phyloP scores from a whole-genome alignment of 2,797 vertebrate species.

The Typhlichthys eigenmanni region DNA sequence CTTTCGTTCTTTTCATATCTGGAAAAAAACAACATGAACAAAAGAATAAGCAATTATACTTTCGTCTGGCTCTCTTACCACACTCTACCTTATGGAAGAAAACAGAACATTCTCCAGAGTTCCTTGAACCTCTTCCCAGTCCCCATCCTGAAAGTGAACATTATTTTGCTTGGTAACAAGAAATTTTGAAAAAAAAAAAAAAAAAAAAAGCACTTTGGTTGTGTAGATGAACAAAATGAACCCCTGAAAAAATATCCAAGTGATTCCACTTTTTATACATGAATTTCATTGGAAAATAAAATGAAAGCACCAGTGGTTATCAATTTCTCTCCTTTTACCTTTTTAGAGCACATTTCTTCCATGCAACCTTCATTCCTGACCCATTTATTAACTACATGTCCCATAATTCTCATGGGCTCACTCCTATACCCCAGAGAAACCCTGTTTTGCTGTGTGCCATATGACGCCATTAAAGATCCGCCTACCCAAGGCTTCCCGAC shows the following conservation, averaged over 20 bases:
- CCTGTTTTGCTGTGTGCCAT: slow-evolving; percentile 63
- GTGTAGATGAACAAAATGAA: slow-evolving; percentile 74
- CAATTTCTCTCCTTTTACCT: slow-evolving; percentile 51
- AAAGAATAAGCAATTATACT: slow-evolving; percentile 51
- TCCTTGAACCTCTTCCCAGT: slow-evolving; percentile 70
- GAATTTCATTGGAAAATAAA: slow-evolving; percentile 83
- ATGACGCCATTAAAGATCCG: slow-evolving; percentile 78
- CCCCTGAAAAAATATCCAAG: slow-evolving; percentile 21
- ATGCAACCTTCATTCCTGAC: slow-evolving; percentile 38
- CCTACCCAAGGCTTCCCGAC: slow-evolving; percentile 77
- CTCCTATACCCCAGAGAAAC: slow-evolving; percentile 15
- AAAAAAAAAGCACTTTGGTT: slow-evolving; percentile 77
- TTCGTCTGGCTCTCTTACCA: slow-evolving; percentile 63
- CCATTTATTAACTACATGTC: slow-evolving; percentile 23
- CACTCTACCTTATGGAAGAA: slow-evolving; percentile 63
- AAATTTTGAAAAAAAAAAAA: slow-evolving; percentile 35
- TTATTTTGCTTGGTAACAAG: slow-evolving; percentile 69
- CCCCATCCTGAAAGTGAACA: slow-evolving; percentile 67
- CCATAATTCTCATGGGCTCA: slow-evolving; percentile 21
- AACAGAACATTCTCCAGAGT: slow-evolving; percentile 41
- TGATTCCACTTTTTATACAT: slow-evolving; percentile 79
- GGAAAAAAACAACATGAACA: slow-evolving; percentile 55
- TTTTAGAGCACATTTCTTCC: slow-evolving; percentile 71
- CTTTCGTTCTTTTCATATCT: slow-evolving; percentile 27
- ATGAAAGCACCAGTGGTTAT: slow-evolving; percentile 71